Evolutionary conservation across 1,140 invertebrate genomes (phyloP), one percentile per base, ranked within the genome.

Genomic region (Solen grandis): DNA sequence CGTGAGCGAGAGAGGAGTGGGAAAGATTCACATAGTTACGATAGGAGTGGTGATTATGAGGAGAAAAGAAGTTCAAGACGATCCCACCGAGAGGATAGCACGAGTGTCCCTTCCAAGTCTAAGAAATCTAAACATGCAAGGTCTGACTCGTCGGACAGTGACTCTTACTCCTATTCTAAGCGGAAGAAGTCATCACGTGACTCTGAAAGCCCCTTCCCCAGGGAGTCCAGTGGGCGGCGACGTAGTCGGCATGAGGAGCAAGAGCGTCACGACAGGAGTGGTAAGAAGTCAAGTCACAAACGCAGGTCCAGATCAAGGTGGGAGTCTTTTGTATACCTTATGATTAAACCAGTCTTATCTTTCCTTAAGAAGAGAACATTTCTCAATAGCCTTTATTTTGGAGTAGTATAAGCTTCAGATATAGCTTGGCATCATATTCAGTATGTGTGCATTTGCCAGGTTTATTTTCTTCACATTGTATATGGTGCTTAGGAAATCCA

Each of bases 241-340:
- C 59, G 54, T 65, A 59, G 80, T 78, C 72, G 65, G 29, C 74
- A 81, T 76, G 84, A 85, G 50, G 72, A 86, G 74, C 72, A 84
- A 46, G 79, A 80, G 29, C 60, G 60, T 60, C 55, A 19, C 29
- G 78, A 80, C 38, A 81, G 84, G 70, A 86, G 86, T 74, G 89
- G 89, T 90, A 90, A 90, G 89, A 86, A 84, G 84, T 87, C 88
- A 68, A 88, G 87, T 87, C 77, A 84, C 75, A 89, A 89, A 87
- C 85, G 83, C 85, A 86, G 87, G 85, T 88, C 87, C 74, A 76
- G 84, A 69, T 88, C 87, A 88, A 90, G 88, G 88, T 90, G 85
- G 86, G 86, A 46, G 41, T 46, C 41, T 46, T 46, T 46, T 19
- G 8, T 46, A 10, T 46, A 10, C 41, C n/a, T n/a, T n/a, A n/a